A percentile compares a stretch with the other conserved stretches of the same genome.
Evolutionary conservation across 2,113 vertebrate species (phyloP).

Genomic region (Ammodytes marinus): DNA sequence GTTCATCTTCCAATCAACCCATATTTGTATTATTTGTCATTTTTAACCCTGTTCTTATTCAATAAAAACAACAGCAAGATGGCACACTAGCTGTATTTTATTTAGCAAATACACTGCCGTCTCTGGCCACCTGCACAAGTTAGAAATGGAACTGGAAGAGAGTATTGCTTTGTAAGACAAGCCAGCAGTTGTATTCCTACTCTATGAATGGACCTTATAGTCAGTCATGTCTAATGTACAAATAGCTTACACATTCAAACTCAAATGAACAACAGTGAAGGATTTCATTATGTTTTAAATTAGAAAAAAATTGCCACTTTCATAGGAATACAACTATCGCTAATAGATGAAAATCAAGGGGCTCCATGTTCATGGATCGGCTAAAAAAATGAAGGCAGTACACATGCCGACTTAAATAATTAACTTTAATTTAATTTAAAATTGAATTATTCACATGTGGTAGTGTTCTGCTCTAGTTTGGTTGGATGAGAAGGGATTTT

Average conservation of each 20-base stretch:
- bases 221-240: neutral
- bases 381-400: slow-evolving; percentile 12
- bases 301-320: neutral
- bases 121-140: slow-evolving; percentile 31
- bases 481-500: slow-evolving; percentile 4
- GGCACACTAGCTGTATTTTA: too few relatives aligned
- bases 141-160: slow-evolving; percentile 24
- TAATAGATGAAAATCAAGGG: too few relatives aligned
- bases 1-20: too few relatives aligned
- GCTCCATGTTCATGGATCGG: too few relatives aligned
- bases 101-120: too few relatives aligned
- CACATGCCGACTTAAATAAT: slow-evolving; percentile 32
- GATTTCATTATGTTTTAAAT: neutral
- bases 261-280: neutral
- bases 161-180: neutral
- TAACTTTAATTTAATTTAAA: slow-evolving; percentile 38
- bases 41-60: neutral
- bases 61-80: neutral
- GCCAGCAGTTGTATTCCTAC: neutral
- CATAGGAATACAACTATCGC: too few relatives aligned
- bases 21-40: neutral
- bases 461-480: neutral
- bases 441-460: slow-evolving; percentile 36
- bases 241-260: neutral
- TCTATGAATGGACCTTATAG: neutral